Base-by-base conservation (phyloP, 2,888 invertebrate species). In the Seladonia tumulorum region DNA sequence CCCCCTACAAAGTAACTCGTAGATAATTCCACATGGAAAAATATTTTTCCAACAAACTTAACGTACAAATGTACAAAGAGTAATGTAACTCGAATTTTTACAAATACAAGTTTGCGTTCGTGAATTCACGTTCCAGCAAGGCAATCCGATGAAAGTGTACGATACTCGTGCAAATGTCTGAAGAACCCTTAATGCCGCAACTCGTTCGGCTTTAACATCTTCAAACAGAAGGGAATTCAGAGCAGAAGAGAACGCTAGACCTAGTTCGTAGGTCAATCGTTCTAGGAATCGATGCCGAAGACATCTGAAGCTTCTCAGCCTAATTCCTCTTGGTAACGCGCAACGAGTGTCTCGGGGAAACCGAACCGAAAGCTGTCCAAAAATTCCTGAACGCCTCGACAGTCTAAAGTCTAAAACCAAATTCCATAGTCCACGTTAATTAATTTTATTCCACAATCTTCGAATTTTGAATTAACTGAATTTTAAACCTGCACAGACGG, bases 241-340 rank as follows among this genome's bases (percentile, higher is more conserved):
- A 78, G 39, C 74, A 75, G 57, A 57, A 60, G 66, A 70, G 77
- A 77, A 81, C 60, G 85, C 74, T 79, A 76, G 57, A 87, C 79
- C 77, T 47, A 83, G 83, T 87, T 87, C 66, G 80, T 75, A 60
- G 79, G 49, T 80, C 45, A 79, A 85, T 70, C 81, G 60, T 85
- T 82, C 77, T 18, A 71, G 49, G 75, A 76, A 87, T 84, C 81
- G 71, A 87, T 84, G 73, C 16, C 45, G 45, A 84, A 87, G 74
- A 84, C 79, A 72, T 77, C 82, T 80, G 68, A 73, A 82, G 78
- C 80, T 82, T 53, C 85, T 82, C 79, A 82, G 57, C 76, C 78
- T 75, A 87, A 87, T 88, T 87, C 82, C 77, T 35, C 71, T 22
- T 49, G 60, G 35, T 63, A 47, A 29, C 63, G 63, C 63, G 63